Evolutionary conservation across 2,888 invertebrate genomes (phyloP), one percentile per base, ranked within the genome.

Genomic region (Dinocampus coccinellae): DNA sequence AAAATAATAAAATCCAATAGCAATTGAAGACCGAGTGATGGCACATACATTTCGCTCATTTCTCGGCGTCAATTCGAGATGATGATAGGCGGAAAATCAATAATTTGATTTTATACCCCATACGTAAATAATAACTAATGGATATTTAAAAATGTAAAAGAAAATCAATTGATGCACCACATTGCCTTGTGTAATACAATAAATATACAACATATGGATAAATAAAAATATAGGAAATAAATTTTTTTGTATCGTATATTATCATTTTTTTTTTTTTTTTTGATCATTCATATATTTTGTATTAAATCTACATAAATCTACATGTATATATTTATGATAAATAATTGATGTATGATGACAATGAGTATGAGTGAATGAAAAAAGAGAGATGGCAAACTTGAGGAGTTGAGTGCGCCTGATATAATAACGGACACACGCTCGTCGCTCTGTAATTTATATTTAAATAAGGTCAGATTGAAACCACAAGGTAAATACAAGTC

Each of bases 401-500:
- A 65, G 70, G 70, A 76, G n/a, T 55, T 58, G 55, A 69, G 53
- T 70, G 70, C 65, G 64, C 71, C 53, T 47, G 34, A 39, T 58
- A 76, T 76, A 76, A 76, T 76, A 76, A 73, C 76, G 70, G 73
- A 70, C 71, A 72, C 70, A 71, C 47, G 73, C 72, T 75, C 74
- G 72, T 72, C 72, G 74, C 74, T 75, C 76, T 79, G 82, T 81
- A 84, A 85, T 86, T 85, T 85, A 83, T 85, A 86, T 86, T 86
- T 83, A 86, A 86, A 85, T 86, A 84, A 85, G 84, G 81, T 81
- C 77, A 81, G 81, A 83, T 81, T 79, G 81, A 81, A 85, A 86
- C 86, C 86, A 77, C 87, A 86, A 86, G 85, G 85, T 83, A 86
- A 86, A 87, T 83, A 86, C 79, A 76, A 79, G 76, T 76, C 79